These are phyloP conservation scores for Bungarus multicinctus DNA, from an alignment of 2,113 vertebrate genomes.

Conservation along the genomic window DNA sequence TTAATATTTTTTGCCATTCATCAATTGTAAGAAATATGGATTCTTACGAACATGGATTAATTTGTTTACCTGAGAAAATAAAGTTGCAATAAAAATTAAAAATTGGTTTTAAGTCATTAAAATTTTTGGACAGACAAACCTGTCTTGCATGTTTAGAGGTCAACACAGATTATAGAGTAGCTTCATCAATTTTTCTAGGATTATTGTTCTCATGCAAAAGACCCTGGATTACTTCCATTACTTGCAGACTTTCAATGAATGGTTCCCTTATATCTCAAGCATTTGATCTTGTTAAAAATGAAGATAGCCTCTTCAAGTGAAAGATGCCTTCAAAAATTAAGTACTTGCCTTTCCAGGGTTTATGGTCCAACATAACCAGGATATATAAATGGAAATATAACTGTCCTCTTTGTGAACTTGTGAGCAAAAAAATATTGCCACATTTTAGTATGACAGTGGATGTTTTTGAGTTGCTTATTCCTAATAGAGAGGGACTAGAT, in stretches of 20 bases:
- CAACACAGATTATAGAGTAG: neutral
- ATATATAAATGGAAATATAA: neutral
- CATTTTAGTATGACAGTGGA: neutral
- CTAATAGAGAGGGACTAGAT: neutral
- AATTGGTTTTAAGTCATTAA: neutral
- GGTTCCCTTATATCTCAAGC: neutral
- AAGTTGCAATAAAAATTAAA: neutral
- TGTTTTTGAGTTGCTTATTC: neutral
- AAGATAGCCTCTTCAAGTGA: neutral
- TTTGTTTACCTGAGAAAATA: neutral
- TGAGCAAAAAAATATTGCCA: neutral
- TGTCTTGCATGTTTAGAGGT: neutral
- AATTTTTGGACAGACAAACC: neutral
- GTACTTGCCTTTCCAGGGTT: neutral
- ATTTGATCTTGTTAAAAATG: neutral
- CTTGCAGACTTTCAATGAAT: neutral
- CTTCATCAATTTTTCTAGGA: neutral
- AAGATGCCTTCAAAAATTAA: neutral
- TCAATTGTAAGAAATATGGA: neutral
- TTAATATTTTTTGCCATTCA: slow-evolving; percentile 33
- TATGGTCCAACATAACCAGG: neutral
- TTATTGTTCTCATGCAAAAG: neutral
- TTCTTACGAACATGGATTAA: neutral
- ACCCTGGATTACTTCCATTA: neutral
- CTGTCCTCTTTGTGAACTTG: neutral